Evolutionary conservation across 2,113 vertebrate genomes (phyloP), one percentile per base, ranked within the genome.

Genomic region (Plotosus lineatus): DNA sequence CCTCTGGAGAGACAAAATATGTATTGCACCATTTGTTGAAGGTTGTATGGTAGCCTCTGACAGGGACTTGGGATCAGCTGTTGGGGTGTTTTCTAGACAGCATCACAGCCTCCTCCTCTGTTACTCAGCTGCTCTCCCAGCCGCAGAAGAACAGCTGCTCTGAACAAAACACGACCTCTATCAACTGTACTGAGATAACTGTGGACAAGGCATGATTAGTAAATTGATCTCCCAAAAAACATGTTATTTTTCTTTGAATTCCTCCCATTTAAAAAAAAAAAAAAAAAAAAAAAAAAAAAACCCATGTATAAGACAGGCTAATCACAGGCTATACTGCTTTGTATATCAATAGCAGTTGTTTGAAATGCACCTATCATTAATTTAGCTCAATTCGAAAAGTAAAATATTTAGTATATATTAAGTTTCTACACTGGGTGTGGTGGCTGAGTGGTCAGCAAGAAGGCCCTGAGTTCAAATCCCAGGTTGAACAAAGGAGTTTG

Each of bases 71-170:
- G 63, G 76, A 83, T 85, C 78, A 84, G 84, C 84, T 85, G 84
- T 80, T 86, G 53, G 75, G 78, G 44, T 60, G 82, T 86, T 86
- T 77, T 88, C 61, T 82, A 76, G 73, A 82, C 80, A 74, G 79
- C 76, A 82, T 77, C 74, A 38, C 84, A 85, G 78, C 38, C 21
- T 83, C 78, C 69, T 82, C 77, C 76, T 78, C 83, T 77, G 81
- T 76, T 81, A 80, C 66, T 83, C 79, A 80, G 82, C 84, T 91
- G 91, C 85, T 86, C 75, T 80, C 82, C 87, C 89, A 91, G 88
- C 90, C 89, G 87, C 55, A 84, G 79, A 86, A 82, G 77, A 84
- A 87, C 88, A 88, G 89, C 82, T 84, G 88, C 80, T 77, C 40
- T 50, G 73, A 80, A 83, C 84, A 80, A 68, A 48, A 83, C 72